Evolutionary conservation across 2,113 vertebrate species (phyloP).

Genomic region (Colistium nudipinnis): DNA sequence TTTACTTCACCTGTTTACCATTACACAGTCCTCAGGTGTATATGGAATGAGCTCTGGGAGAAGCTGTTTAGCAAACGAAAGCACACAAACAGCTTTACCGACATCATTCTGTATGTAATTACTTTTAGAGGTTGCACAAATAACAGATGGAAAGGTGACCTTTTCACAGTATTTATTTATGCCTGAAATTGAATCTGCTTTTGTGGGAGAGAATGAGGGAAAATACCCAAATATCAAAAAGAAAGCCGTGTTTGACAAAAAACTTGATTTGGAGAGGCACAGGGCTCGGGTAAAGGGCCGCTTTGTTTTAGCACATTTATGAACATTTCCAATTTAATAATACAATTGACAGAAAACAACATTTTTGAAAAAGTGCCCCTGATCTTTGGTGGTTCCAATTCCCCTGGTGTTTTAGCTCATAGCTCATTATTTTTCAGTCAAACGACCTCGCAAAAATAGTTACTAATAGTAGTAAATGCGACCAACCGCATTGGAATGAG

Average conservation of each 20-base stretch:
- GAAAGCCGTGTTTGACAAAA: conserved; percentile 41
- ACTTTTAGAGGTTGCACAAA: conserved; percentile 81
- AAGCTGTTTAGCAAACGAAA: conserved; percentile 73
- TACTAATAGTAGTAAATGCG: too few species aligned
- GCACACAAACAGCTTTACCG: conserved; percentile 71
- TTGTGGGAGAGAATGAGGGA: conserved; percentile 61
- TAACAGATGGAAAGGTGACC: conserved; percentile 82
- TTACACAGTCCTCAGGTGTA: conserved; percentile 60
- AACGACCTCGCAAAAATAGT: conserved; percentile 43
- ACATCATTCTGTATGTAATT: conserved; percentile 78
- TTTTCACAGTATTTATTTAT: conserved; percentile 81
- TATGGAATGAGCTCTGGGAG: conserved; percentile 69
- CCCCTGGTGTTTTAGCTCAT: conserved; percentile 24
- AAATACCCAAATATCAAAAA: conserved; percentile 65
- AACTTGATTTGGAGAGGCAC: conserved; percentile 3
- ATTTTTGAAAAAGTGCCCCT: background rate
- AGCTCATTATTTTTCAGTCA: conserved; percentile 53
- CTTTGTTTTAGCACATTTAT: conserved; percentile 9
- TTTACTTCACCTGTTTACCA: conserved; percentile 62
- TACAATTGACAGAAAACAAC: background rate
- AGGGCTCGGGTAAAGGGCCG: background rate
- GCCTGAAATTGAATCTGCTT: conserved; percentile 79
- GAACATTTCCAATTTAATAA: conserved; percentile 4
- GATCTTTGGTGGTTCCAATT: background rate
- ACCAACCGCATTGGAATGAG: too few species aligned